phyloP scores from a whole-genome alignment of 2,888 invertebrate genomes.

The Leucophenga montana region DNA sequence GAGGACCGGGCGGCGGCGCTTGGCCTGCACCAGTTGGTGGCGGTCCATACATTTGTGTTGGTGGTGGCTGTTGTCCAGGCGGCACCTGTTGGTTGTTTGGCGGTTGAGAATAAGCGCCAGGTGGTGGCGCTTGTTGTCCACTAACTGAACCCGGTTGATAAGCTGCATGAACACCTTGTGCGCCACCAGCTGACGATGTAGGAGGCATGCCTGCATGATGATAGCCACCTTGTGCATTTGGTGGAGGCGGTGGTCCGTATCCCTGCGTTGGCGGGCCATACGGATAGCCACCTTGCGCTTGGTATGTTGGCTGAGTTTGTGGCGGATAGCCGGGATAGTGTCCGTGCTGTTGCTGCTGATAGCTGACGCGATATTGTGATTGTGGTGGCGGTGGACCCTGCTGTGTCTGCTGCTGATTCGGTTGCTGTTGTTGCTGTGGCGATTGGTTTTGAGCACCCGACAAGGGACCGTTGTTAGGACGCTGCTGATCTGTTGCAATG shows the following conservation, averaged over 20 bases:
- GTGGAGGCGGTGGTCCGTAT: conserved; percentile 76
- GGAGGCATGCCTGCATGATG: conserved; percentile 74
- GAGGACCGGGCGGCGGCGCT: conserved; percentile 70
- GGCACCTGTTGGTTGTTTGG: conserved; percentile 68
- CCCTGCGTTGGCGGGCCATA: conserved; percentile 73
- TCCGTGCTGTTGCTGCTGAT: conserved; percentile 75
- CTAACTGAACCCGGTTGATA: conserved; percentile 74
- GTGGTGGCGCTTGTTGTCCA: conserved; percentile 73
- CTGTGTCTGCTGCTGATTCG: conserved; percentile 76
- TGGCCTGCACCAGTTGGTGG: conserved; percentile 73
- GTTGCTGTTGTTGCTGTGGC: conserved; percentile 43
- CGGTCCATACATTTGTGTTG: conserved; percentile 71
- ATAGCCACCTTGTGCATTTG: conserved; percentile 75
- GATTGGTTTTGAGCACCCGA: conserved; percentile 59
- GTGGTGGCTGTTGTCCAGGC: conserved; percentile 70
- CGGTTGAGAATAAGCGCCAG: conserved; percentile 74
- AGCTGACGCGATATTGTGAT: conserved; percentile 76
- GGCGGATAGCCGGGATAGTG: conserved; percentile 75
- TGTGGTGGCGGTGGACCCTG: conserved; percentile 77
- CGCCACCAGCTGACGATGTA: conserved; percentile 66
- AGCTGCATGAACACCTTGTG: conserved; percentile 71
- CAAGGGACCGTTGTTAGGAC: conserved; percentile 72
- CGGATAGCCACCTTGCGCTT: conserved; percentile 77
- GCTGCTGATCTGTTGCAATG: conserved; percentile 74
- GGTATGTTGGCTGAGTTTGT: conserved; percentile 75